These are phyloP conservation scores for Callimorpha dominula DNA, from an alignment of 2,888 invertebrate species.

Conservation along the genomic window DNA sequence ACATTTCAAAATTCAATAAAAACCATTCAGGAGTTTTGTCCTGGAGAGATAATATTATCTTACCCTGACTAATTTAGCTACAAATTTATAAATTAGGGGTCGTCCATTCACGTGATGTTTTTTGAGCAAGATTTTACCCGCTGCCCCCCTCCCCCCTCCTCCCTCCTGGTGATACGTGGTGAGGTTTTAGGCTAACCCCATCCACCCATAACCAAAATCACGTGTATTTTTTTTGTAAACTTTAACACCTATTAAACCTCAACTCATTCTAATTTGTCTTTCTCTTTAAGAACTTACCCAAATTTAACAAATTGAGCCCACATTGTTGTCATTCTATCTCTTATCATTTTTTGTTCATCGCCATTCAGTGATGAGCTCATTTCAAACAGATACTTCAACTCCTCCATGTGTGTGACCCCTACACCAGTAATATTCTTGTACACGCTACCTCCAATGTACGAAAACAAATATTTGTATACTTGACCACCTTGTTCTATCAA, in stretches of 20 bases:
- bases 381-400: conserved; percentile 59
- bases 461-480: conserved; percentile 61
- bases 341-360: conserved; percentile 57
- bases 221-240: background rate
- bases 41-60: no score
- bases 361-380: conserved; percentile 25
- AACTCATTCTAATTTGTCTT: background rate
- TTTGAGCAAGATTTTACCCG: no score
- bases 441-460: conserved; percentile 56
- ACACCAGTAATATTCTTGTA: conserved; percentile 54
- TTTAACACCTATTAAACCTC: background rate
- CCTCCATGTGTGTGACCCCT: conserved; percentile 61
- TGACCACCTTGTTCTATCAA: conserved; percentile 52
- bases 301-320: conserved; percentile 70
- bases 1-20: no score
- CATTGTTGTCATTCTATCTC: conserved; percentile 59
- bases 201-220: no score
- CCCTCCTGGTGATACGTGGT: no score
- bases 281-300: conserved; percentile 54
- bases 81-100: no score
- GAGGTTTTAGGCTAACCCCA: no score
- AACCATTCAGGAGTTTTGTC: no score
- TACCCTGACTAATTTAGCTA: no score
- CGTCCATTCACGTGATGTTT: no score
- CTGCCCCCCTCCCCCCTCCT: no score